A percentile compares a stretch with the other conserved stretches of the same genome.
phyloP scores from a whole-genome alignment of 2,888 invertebrate genomes.

The Tetragnatha montana region DNA sequence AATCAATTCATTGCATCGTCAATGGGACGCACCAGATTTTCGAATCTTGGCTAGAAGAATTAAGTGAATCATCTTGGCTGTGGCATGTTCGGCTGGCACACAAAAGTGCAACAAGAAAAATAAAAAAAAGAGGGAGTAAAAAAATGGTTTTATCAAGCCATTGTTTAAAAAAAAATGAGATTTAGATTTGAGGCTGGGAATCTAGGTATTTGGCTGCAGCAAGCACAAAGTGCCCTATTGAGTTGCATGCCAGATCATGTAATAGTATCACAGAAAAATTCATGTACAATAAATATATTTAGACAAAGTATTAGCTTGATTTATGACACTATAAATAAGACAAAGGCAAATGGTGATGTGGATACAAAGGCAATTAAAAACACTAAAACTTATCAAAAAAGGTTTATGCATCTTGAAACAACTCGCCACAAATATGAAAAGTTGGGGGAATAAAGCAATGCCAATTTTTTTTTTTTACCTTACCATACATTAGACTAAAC shows the following conservation, averaged over 20 bases:
- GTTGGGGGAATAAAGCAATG: too few species aligned
- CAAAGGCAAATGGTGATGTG: too few species aligned
- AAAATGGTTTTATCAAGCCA: neutral
- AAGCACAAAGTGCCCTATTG: neutral
- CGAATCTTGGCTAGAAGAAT: neutral
- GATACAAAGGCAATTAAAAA: too few species aligned
- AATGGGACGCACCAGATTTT: conserved; percentile 12
- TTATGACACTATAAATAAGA: too few species aligned
- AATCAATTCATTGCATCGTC: neutral
- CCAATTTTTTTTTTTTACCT: too few species aligned
- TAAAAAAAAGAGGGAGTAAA: neutral
- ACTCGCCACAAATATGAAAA: too few species aligned
- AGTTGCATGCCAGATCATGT: neutral
- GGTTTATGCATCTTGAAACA: too few species aligned
- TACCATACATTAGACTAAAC: too few species aligned
- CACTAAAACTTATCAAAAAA: too few species aligned
- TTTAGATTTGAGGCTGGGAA: neutral
- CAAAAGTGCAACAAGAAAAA: neutral
- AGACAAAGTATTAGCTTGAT: too few species aligned
- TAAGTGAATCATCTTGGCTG: neutral
- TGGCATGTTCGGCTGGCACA: neutral
- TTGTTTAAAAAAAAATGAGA: neutral
- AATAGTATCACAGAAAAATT: neutral
- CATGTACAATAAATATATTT: neutral
- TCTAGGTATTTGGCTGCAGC: neutral